Evolutionary conservation across 2,797 vertebrate species (phyloP).

Genomic region (Sciaenops ocellatus): DNA sequence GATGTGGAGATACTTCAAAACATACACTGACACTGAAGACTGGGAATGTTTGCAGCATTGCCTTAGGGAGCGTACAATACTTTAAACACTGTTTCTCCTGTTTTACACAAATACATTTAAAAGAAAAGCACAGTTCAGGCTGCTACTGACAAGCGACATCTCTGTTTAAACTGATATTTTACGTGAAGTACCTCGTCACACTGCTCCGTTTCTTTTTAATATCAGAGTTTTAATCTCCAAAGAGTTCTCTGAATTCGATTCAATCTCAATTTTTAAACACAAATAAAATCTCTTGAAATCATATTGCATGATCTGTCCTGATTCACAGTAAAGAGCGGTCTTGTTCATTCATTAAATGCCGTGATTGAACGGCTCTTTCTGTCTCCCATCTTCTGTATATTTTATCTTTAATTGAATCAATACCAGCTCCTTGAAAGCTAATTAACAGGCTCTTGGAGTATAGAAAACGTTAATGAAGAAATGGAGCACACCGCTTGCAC

Average conservation of each 20-base stretch:
- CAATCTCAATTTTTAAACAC: conserved; percentile 13
- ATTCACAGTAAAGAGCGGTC: conserved; percentile 4
- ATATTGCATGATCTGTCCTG: conserved; percentile 26
- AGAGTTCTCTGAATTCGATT: background rate
- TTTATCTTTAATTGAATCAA: conserved; percentile 77
- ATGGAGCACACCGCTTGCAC: conserved; percentile 34
- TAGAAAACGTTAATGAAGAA: conserved; percentile 58
- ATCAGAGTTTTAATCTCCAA: conserved; percentile 15
- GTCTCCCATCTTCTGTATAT: conserved; percentile 39
- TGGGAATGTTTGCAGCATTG: background rate
- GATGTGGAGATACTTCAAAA: background rate
- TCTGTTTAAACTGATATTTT: conserved; percentile 5
- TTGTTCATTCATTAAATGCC: conserved; percentile 53
- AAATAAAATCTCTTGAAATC: conserved; percentile 14
- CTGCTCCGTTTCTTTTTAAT: background rate
- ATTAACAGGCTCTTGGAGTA: conserved; percentile 67
- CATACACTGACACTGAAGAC: background rate
- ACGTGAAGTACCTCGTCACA: background rate
- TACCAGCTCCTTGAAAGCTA: conserved; percentile 68
- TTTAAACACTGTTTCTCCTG: background rate
- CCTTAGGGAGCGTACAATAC: background rate
- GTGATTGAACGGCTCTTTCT: conserved; percentile 41
- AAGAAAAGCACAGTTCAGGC: background rate
- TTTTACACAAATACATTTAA: background rate
- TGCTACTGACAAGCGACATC: background rate